Percentiles rank a stretch among this genome's conserved stretches.
phyloP scores from a whole-genome alignment of 92 coral and sea anemone species.

The Phenganax stokvisi region DNA sequence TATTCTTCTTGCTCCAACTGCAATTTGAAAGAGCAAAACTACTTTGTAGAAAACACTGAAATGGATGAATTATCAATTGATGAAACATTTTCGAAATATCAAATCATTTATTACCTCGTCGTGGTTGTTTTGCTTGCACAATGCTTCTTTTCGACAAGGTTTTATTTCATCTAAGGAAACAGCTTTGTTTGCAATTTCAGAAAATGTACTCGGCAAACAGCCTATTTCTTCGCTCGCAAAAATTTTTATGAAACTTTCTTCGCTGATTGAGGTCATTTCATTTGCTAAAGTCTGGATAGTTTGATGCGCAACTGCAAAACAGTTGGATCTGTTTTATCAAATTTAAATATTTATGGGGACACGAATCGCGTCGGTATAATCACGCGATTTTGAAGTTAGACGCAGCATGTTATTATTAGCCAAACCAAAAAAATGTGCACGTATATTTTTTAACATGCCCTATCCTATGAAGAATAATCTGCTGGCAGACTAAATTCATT shows the following conservation, averaged over 20 bases:
- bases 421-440: no score
- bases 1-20: conserved; percentile 17
- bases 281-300: not conserved
- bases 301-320: not conserved
- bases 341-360: not conserved
- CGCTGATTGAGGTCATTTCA: not conserved
- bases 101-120: not conserved
- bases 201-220: not conserved
- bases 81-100: not conserved
- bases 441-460: no score
- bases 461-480: no score
- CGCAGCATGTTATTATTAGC: conserved; percentile 1
- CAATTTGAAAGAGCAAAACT: not conserved
- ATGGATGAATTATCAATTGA: not conserved
- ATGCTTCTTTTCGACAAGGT: not conserved
- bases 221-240: not conserved
- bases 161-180: not conserved
- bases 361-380: not conserved
- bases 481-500: no score
- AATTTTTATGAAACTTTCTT: not conserved
- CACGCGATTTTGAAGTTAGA: not conserved
- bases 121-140: not conserved
- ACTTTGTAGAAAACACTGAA: not conserved
- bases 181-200: not conserved
- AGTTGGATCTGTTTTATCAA: not conserved